These are phyloP conservation scores for Balearica regulorum DNA, from an alignment of 2,797 vertebrate genomes.

Conservation along the genomic window DNA sequence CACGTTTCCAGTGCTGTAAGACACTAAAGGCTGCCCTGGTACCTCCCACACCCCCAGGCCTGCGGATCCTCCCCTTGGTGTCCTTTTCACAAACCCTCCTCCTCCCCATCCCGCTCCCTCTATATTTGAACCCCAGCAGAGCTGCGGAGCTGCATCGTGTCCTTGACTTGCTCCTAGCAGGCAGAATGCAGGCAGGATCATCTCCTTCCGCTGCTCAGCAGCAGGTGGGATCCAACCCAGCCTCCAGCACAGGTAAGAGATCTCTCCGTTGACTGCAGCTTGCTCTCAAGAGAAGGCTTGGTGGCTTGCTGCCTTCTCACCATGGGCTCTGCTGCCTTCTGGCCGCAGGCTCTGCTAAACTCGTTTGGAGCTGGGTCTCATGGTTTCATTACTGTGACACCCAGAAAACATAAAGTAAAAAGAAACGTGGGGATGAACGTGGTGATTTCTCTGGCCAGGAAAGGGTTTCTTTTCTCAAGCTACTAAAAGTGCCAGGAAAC, in stretches of 20 bases:
- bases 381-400: not conserved
- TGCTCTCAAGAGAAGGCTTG: not conserved
- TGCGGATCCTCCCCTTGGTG: not conserved
- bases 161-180: not conserved
- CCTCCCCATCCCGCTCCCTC: not conserved
- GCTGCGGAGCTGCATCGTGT: not conserved
- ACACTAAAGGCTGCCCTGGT: not conserved
- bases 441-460: not conserved
- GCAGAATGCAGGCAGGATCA: not conserved
- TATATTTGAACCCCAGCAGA: not conserved
- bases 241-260: not conserved
- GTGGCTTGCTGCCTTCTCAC: not conserved
- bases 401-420: not conserved
- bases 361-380: fast-evolving
- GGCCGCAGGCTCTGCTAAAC: not conserved
- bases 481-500: not conserved
- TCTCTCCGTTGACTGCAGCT: not conserved
- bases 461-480: not conserved
- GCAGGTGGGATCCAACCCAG: not conserved
- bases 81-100: not conserved
- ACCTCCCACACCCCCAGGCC: not conserved
- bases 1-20: not conserved
- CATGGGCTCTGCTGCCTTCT: not conserved
- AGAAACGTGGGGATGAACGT: fast-evolving
- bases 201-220: not conserved